Percentiles rank a stretch among this genome's conserved stretches.
Conservation (phyloP, 2,888 invertebrate genomes). For the Zygogramma bicolorata region DNA sequence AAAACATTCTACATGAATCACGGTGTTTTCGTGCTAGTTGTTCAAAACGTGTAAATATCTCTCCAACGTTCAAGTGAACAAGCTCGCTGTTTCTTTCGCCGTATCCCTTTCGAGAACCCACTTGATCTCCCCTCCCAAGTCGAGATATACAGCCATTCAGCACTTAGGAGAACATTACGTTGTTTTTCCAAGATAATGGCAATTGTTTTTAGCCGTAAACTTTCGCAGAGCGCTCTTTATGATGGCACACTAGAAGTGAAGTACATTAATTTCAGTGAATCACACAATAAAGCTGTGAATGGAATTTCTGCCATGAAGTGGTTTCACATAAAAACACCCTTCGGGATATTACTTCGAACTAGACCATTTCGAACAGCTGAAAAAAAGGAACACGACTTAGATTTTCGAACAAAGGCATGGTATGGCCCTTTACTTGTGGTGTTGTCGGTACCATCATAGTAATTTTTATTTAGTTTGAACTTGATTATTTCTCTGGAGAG, state of each 20-base stretch:
- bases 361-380: neutral
- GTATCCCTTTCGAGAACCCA: conserved; percentile 20
- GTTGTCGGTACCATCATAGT: too few species aligned
- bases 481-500: too few species aligned
- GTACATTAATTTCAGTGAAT: conserved; percentile 28
- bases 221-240: conserved; percentile 35
- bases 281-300: conserved; percentile 13
- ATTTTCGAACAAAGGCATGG: too few species aligned
- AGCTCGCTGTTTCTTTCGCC: conserved; percentile 15
- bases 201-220: conserved; percentile 46
- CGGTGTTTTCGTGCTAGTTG: conserved; percentile 32
- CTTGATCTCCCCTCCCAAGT: conserved; percentile 19
- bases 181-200: conserved; percentile 45
- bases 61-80: conserved; percentile 21
- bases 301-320: neutral
- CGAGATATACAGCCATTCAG: conserved; percentile 33
- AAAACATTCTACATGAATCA: conserved; percentile 27
- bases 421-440: too few species aligned
- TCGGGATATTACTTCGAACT: neutral
- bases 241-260: conserved; percentile 21
- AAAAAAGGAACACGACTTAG: neutral
- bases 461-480: too few species aligned
- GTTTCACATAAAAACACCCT: neutral
- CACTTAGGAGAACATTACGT: conserved; percentile 46
- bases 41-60: conserved; percentile 33